Conservation (phyloP, 2,797 vertebrate genomes). For the Hydrolagus colliei region DNA sequence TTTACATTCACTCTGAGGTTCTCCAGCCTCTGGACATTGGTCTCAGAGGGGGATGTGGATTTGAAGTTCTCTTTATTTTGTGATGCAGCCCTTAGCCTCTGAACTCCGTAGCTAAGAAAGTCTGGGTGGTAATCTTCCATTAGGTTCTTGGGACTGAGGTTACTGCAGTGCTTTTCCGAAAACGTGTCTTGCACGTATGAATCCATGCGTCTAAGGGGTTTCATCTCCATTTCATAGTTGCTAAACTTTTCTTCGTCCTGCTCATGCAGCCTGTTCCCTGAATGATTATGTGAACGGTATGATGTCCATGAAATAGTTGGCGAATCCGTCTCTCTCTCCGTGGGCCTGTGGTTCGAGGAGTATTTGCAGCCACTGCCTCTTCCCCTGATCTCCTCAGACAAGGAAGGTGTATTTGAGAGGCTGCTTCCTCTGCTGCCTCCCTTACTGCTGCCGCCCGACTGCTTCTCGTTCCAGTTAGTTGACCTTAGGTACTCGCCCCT, state of each 20-base stretch:
- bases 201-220: conserved; percentile 88
- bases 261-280: conserved; percentile 74
- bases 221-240: conserved; percentile 97
- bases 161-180: conserved; percentile 75
- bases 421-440: conserved; percentile 57
- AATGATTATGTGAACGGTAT: conserved; percentile 71
- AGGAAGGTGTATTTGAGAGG: conserved; percentile 60
- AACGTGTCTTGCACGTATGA: conserved; percentile 62
- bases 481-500: conserved; percentile 68
- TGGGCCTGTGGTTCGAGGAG: conserved; percentile 76
- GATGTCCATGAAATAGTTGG: conserved; percentile 77
- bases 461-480: conserved; percentile 81
- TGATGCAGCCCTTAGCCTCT: conserved; percentile 76
- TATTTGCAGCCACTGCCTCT: conserved; percentile 75
- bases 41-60: conserved; percentile 62
- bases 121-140: conserved; percentile 70
- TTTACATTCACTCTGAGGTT: conserved; percentile 77
- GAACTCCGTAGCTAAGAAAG: conserved; percentile 64
- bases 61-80: conserved; percentile 69
- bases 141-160: conserved; percentile 49
- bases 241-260: conserved; percentile 90
- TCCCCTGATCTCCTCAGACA: conserved; percentile 68
- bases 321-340: conserved; percentile 80
- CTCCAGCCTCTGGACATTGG: conserved; percentile 75
- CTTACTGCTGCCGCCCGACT: conserved; percentile 45